phyloP scores from a whole-genome alignment of 1,140 invertebrate genomes.

The Saxidomus purpurata region DNA sequence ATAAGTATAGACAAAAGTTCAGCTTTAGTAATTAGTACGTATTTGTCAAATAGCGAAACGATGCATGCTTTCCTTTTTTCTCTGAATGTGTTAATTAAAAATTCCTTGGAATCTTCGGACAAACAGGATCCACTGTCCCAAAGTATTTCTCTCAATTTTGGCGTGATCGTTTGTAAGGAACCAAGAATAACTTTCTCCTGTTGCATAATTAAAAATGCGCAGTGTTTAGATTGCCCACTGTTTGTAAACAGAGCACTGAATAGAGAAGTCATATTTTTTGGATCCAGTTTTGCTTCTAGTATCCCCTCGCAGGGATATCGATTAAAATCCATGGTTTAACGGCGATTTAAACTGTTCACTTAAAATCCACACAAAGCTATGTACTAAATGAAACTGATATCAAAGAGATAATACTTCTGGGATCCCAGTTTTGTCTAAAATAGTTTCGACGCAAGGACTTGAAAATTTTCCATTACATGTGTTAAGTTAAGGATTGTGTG shows the following conservation, averaged over 20 bases:
- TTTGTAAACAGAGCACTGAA: neutral
- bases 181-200: neutral
- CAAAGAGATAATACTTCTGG: too few relatives aligned
- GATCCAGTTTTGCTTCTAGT: neutral
- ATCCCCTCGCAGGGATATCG: neutral
- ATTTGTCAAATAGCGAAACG: neutral
- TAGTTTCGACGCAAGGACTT: too few relatives aligned
- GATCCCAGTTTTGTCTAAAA: too few relatives aligned
- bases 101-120: neutral
- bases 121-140: neutral
- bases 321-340: too few relatives aligned
- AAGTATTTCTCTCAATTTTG: neutral
- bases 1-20: neutral
- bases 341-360: too few relatives aligned
- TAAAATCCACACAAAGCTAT: too few relatives aligned
- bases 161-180: neutral
- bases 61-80: neutral
- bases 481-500: too few relatives aligned
- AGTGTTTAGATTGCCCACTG: neutral
- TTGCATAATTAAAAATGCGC: neutral
- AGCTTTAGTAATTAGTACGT: neutral
- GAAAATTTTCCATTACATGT: too few relatives aligned
- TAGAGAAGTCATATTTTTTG: neutral
- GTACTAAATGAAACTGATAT: too few relatives aligned
- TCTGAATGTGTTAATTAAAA: neutral